Evolutionary conservation across 2,113 vertebrate species (phyloP), one percentile per base, ranked within the genome.

Genomic region (Rhinichthys klamathensis): DNA sequence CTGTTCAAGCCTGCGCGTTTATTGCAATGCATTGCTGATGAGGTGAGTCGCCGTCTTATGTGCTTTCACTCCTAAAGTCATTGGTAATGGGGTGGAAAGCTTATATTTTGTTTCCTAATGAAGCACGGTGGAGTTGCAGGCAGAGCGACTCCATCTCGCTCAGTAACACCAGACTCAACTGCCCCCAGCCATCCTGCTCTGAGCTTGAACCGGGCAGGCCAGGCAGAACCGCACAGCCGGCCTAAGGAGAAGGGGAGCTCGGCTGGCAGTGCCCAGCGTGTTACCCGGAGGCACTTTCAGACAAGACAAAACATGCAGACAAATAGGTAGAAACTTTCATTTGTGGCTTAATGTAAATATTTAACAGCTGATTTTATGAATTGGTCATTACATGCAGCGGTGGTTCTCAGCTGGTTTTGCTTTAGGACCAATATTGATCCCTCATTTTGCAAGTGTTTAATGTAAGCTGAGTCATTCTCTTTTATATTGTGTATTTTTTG

Each of bases 71-170:
- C 96, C 97, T 98, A 98, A 98, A 99, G 97, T 98, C 98, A 98
- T 98, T 95, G 96, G 96, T 99, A 99, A 99, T 99, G 98, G 96
- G 96, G 93, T 99, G 97, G 97, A 99, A 99, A 99, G 97, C 96
- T 98, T 97, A 98, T 98, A 98, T 99, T 98, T 98, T 99, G 97
- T 99, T 98, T 99, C 96, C 96, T 99, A 99, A 99, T 99, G 98
- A 99, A 98, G 97, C 97, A 97, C 96, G 96, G 90, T 88, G 91
- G 92, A 94, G 93, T 92, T 92, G 91, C 93, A 93, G 92, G 89
- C 92, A 93, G 92, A 92, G 92, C 93, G 90, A 67, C 77, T 89
- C 86, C 84, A 85, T 81, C 86, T 87, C 70, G 86, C 88, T 83
- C 80, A 76, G 84, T 87, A 85, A 87, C 85, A 86, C 75, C 81